These are phyloP conservation scores for Cyrtodaria siliqua DNA, from an alignment of 2,888 invertebrate species.

Conservation along the genomic window DNA sequence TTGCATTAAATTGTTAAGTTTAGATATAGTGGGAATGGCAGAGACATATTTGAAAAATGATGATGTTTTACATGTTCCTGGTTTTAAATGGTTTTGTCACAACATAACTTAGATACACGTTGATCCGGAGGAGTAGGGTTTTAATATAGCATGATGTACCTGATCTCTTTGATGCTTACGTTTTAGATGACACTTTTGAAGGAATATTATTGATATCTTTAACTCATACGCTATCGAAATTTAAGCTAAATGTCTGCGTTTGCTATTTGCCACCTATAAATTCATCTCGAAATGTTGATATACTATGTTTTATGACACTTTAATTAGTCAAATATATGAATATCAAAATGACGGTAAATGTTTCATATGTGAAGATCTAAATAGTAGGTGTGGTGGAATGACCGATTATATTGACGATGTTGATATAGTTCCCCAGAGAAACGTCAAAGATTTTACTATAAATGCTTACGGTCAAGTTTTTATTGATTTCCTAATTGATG, in stretches of 20 bases:
- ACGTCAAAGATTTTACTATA: constrained; percentile 42
- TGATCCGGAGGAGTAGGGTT: constrained; percentile 42
- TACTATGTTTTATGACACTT: constrained; percentile 24
- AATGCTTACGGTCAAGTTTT: constrained; percentile 41
- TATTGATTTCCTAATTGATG: constrained; percentile 28
- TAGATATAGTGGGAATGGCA: too few species aligned
- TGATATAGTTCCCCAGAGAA: constrained; percentile 22
- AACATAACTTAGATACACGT: too few species aligned
- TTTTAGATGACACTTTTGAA: constrained; percentile 15
- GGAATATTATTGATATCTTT: constrained; percentile 31
- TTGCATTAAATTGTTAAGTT: too few species aligned
- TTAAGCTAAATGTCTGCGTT: constrained; percentile 15
- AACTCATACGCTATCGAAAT: constrained; percentile 1
- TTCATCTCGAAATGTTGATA: constrained; percentile 31
- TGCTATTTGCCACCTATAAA: constrained; percentile 40
- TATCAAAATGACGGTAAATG: not conserved
- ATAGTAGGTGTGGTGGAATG: constrained; percentile 34
- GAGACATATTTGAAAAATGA: too few species aligned
- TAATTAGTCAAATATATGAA: constrained; percentile 5
- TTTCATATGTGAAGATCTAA: constrained; percentile 43
- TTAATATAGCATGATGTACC: constrained; percentile 6
- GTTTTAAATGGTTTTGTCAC: too few species aligned
- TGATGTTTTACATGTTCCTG: too few species aligned
- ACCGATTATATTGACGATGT: constrained; percentile 50
- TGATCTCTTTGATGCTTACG: constrained; percentile 6